Conservation (phyloP, 2,113 vertebrate genomes). For the Leptocoma aspasia region DNA sequence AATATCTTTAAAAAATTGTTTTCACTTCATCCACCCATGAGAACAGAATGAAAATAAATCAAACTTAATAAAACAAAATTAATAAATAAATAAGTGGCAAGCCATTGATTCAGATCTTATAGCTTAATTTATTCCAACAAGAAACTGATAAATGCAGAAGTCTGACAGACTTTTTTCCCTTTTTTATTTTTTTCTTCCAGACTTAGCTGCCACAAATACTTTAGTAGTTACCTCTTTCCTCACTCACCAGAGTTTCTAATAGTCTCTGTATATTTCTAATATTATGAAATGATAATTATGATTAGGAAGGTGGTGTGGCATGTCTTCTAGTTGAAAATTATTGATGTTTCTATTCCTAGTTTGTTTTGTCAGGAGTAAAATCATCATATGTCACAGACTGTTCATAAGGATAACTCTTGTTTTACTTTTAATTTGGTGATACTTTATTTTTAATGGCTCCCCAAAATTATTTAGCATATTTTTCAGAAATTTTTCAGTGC, state of each 20-base stretch:
- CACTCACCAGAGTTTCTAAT: not conserved
- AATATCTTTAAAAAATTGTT: not conserved
- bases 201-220: not conserved
- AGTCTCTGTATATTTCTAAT: not conserved
- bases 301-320: not conserved
- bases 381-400: not conserved
- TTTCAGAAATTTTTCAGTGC: not conserved
- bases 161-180: not conserved
- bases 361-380: not conserved
- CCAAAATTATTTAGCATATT: not conserved
- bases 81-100: too few species aligned
- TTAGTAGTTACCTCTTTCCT: not conserved
- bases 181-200: not conserved
- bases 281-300: not conserved
- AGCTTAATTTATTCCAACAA: not conserved
- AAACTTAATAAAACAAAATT: too few species aligned
- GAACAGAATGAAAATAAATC: not conserved
- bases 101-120: not conserved
- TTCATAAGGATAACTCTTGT: not conserved
- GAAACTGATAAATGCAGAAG: not conserved
- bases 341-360: not conserved
- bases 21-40: not conserved
- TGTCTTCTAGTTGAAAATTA: not conserved
- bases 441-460: not conserved
- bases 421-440: not conserved